Base-by-base conservation (phyloP, 2,888 invertebrate species). In the Andrena flavipes region DNA sequence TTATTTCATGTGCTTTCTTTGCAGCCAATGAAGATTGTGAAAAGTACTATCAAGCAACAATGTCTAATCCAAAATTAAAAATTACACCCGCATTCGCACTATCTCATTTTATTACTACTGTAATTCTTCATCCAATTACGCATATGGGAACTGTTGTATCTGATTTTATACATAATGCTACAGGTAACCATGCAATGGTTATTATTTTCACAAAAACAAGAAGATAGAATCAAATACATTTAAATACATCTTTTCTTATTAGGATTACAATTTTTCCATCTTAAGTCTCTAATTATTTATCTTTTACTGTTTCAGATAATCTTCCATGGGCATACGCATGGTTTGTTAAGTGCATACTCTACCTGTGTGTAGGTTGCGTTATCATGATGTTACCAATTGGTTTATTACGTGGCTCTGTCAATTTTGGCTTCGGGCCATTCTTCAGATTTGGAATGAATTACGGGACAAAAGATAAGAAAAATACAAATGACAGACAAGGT, bases 31-130 rank as follows among this genome's bases (percentile, higher is more conserved):
- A 91, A 0, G 87, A 90, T 23, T 93, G 93, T 72, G 82, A 89
- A 51, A 87, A 91, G 74, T 92, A 93, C 76, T 88, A 87, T 64
- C 84, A 91, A 84, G 86, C 90, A 3, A 72, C 83, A n/a, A 90
- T 91, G 88, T 76, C 85, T 13, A 90, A 91, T 77, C 90, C 92
- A 29, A 86, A 86, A 23, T 80, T 91, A 20, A 82, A 90, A 87
- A 90, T 93, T 20, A 93, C 93, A 64, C 93, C 93, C n/a, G 82
- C 85, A 1, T 67, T 86, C 69, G 93, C 86, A 29, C 78, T 93
- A 59, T 84, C 90, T 4, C 88, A 92, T 23, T 88, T 93, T 83
- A 35, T 89, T 0, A 81, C 87, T 29, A 85, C 87, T 35, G 67
- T 85, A 20, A 33, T 92, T 10, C 72, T 88, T 3, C 84, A 90